These are phyloP conservation scores for Xylophagus ater DNA, from an alignment of 2,888 invertebrate species.

Conservation along the genomic window DNA sequence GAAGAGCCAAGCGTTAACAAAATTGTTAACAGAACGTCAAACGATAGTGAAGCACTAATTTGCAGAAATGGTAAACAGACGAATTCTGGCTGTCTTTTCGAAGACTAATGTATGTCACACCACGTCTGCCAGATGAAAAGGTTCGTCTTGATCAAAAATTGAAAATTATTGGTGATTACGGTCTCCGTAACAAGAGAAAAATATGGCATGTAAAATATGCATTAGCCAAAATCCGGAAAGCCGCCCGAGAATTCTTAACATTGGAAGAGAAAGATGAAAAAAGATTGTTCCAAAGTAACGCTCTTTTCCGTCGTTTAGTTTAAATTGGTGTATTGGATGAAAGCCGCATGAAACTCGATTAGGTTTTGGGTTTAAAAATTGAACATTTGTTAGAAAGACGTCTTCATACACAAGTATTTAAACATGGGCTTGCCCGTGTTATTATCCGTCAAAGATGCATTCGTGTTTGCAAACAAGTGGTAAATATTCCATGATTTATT, in stretches of 20 bases:
- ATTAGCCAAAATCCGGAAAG: constrained; percentile 96
- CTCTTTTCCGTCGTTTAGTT: constrained; percentile 84
- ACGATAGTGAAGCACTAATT: no score
- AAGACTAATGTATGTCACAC: constrained; percentile 95
- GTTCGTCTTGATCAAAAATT: constrained; percentile 94
- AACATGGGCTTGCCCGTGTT: no score
- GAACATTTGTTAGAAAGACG: constrained; percentile 96
- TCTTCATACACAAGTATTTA: no score
- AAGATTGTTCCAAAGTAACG: constrained; percentile 94
- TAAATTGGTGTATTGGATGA: constrained; percentile 92
- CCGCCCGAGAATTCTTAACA: constrained; percentile 90
- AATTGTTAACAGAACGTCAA: no score
- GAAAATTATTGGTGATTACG: no score
- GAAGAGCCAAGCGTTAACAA: no score
- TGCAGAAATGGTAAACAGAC: constrained; percentile 80
- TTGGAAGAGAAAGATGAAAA: constrained; percentile 91
- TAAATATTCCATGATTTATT: no score
- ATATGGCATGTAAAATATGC: no score
- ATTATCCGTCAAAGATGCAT: no score
- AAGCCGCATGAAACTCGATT: constrained; percentile 95
- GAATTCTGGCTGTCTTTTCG: constrained; percentile 76
- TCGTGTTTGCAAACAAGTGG: no score
- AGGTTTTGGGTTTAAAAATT: constrained; percentile 88
- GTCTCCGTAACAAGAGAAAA: no score
- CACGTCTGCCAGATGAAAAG: constrained; percentile 95